These are phyloP conservation scores for Diplazon laetatorius DNA, from an alignment of 2,888 invertebrate species.

Conservation along the genomic window DNA sequence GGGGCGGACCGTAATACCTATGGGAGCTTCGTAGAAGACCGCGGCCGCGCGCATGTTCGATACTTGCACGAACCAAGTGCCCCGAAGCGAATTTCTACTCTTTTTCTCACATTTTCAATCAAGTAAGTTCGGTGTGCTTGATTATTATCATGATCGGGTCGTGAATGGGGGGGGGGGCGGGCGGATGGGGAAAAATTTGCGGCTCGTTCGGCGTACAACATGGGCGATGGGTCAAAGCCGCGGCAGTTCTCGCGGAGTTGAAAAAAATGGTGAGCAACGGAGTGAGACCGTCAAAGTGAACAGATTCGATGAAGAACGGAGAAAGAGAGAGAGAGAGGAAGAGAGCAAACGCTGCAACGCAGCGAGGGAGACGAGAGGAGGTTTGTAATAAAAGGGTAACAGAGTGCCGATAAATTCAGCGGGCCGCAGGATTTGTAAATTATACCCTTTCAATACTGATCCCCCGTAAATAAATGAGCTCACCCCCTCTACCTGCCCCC, in stretches of 20 bases:
- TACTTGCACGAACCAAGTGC: slow-evolving; percentile 33
- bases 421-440: slow-evolving; percentile 82
- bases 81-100: slow-evolving; percentile 58
- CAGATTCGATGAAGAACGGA: slow-evolving; percentile 25
- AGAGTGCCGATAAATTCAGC: slow-evolving; percentile 82
- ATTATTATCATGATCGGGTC: slow-evolving; percentile 65
- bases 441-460: slow-evolving; percentile 82
- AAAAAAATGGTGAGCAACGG: slow-evolving; percentile 69
- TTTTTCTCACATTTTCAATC: slow-evolving; percentile 69
- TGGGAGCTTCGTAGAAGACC: slow-evolving; percentile 14
- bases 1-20: slow-evolving; percentile 5
- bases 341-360: not conserved
- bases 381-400: slow-evolving; percentile 82
- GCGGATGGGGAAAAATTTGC: slow-evolving; percentile 46
- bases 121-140: slow-evolving; percentile 68
- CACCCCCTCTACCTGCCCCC: too few relatives aligned
- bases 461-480: slow-evolving; percentile 80
- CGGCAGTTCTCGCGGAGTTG: slow-evolving; percentile 72
- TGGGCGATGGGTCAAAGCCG: slow-evolving; percentile 73
- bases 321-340: slow-evolving; percentile 52
- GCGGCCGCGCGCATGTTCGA: not conserved
- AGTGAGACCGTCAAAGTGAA: slow-evolving; percentile 55
- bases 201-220: slow-evolving; percentile 55
- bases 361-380: slow-evolving; percentile 66
- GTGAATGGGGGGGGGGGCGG: slow-evolving; percentile 47